A percentile compares a stretch with the other conserved stretches of the same genome.
phyloP scores from a whole-genome alignment of 2,888 invertebrate genomes.

The Congeria kusceri region DNA sequence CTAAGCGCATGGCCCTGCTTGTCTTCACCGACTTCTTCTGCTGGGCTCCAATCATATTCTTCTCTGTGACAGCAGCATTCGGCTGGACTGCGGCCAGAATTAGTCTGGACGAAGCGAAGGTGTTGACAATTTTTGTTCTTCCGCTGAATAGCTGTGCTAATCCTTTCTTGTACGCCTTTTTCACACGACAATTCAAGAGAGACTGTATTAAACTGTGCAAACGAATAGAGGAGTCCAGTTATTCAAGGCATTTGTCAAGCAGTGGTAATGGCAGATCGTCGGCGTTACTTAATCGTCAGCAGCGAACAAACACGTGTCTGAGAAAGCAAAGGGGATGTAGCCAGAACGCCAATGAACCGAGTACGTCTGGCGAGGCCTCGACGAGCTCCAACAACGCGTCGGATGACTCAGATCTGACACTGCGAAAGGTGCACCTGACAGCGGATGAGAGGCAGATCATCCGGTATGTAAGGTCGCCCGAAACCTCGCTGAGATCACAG shows the following conservation, averaged over 20 bases:
- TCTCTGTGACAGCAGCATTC: slow-evolving; percentile 96
- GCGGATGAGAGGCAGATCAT: slow-evolving; percentile 38
- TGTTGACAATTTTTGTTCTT: slow-evolving; percentile 97
- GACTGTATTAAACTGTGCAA: slow-evolving; percentile 98
- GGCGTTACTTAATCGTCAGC: slow-evolving; percentile 67
- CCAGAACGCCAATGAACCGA: slow-evolving; percentile 65
- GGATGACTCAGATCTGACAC: slow-evolving; percentile 43
- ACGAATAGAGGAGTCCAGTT: slow-evolving; percentile 92
- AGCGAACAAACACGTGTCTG: slow-evolving; percentile 68
- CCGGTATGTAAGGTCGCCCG: slow-evolving; percentile 50
- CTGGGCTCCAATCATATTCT: slow-evolving; percentile 99
- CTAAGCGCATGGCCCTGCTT: slow-evolving; percentile 97
- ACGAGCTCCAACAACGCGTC: slow-evolving; percentile 55
- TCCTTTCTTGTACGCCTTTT: slow-evolving; percentile 98
- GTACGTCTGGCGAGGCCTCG: slow-evolving; percentile 66
- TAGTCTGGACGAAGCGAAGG: slow-evolving; percentile 96
- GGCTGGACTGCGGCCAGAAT: slow-evolving; percentile 92
- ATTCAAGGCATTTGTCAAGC: slow-evolving; percentile 78
- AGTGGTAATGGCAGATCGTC: slow-evolving; percentile 72
- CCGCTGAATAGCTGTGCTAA: slow-evolving; percentile 99
- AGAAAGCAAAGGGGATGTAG: slow-evolving; percentile 69
- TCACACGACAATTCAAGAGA: slow-evolving; percentile 98
- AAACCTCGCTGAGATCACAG: slow-evolving; percentile 35
- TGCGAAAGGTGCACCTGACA: slow-evolving; percentile 43
- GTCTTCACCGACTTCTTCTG: slow-evolving; percentile 99